Evolutionary conservation across 2,888 invertebrate genomes (phyloP).

Genomic region (Metallyticus violacea): DNA sequence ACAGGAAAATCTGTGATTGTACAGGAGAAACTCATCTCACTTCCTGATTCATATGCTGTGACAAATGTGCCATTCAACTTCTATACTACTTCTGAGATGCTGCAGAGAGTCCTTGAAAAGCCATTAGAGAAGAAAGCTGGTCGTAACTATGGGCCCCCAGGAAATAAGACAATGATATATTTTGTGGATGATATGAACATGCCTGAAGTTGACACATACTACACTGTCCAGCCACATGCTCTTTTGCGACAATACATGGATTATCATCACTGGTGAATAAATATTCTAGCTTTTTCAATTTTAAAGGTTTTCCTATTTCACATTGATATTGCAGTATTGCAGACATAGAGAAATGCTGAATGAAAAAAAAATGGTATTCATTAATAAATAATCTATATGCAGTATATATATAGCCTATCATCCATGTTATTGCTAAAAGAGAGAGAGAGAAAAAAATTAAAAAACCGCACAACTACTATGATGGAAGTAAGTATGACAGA

Average conservation of each 20-base stretch:
- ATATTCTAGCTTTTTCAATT: neutral
- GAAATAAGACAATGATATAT: constrained; percentile 86
- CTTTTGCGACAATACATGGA: constrained; percentile 90
- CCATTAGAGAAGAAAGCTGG: constrained; percentile 95
- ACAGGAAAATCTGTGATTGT: constrained; percentile 92
- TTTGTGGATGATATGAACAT: constrained; percentile 96
- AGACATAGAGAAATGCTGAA: no score
- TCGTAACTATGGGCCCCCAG: constrained; percentile 88
- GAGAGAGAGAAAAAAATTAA: no score
- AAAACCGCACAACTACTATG: no score
- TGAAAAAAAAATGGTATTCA: no score
- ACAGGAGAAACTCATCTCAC: constrained; percentile 70
- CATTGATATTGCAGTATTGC: no score
- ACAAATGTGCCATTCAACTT: constrained; percentile 93
- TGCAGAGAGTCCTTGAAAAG: constrained; percentile 83
- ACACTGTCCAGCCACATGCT: constrained; percentile 93
- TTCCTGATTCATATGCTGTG: constrained; percentile 75
- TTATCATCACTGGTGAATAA: constrained; percentile 82
- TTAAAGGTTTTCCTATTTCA: no score
- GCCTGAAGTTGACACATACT: constrained; percentile 93
- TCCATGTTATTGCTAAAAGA: no score
- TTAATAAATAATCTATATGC: no score
- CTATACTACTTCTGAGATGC: constrained; percentile 91
- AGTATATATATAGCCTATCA: no score
- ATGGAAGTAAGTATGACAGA: no score